These are phyloP conservation scores for Drosophila greeni DNA, from an alignment of 2,888 invertebrate species.

Conservation along the genomic window DNA sequence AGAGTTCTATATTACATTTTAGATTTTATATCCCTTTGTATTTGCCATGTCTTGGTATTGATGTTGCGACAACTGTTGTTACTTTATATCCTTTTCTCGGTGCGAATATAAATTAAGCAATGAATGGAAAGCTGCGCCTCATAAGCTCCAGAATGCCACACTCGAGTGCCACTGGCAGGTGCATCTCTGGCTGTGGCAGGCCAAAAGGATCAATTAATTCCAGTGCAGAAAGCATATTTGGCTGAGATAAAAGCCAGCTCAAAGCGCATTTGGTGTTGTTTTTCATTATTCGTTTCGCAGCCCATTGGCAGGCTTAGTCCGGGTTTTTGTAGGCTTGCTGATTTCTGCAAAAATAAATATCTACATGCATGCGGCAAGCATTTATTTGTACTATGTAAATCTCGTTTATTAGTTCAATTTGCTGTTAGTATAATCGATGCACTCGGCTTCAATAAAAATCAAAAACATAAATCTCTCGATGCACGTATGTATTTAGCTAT, in stretches of 20 bases:
- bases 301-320: slow-evolving; percentile 25
- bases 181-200: slow-evolving; percentile 26
- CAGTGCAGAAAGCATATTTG: slow-evolving; percentile 27
- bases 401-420: slow-evolving; percentile 71
- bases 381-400: slow-evolving; percentile 48
- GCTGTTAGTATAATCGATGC: slow-evolving; percentile 45
- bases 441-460: slow-evolving; percentile 56
- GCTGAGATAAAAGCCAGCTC: slow-evolving; percentile 8
- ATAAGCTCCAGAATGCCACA: slow-evolving; percentile 15
- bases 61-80: background rate
- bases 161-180: slow-evolving; percentile 1
- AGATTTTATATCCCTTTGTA: background rate
- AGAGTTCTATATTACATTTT: background rate
- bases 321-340: slow-evolving; percentile 23
- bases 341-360: slow-evolving; percentile 27
- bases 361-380: slow-evolving; percentile 29
- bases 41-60: background rate
- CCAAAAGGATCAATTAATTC: slow-evolving; percentile 28
- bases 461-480: slow-evolving; percentile 46
- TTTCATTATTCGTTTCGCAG: slow-evolving; percentile 21
- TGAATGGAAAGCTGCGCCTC: slow-evolving; percentile 22
- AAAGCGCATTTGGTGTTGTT: slow-evolving; percentile 19
- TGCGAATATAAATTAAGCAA: slow-evolving; percentile 37
- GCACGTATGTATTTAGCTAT: slow-evolving; percentile 29
- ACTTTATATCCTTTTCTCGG: background rate